Base-by-base conservation (phyloP, 2,797 vertebrate genomes). In the Diplodus sargus region DNA sequence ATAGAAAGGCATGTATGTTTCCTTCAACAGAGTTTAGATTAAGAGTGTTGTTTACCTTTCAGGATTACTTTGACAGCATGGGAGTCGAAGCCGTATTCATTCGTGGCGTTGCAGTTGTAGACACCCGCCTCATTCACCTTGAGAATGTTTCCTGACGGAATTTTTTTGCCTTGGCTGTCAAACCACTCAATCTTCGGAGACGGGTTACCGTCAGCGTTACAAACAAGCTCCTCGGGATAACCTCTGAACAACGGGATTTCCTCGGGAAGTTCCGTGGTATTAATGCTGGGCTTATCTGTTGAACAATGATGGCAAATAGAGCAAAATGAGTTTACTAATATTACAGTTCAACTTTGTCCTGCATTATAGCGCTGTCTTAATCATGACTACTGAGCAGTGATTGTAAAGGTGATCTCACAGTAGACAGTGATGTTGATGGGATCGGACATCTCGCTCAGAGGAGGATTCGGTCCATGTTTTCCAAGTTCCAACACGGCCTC, bases 141-240 rank as follows among this genome's bases (percentile, higher is more conserved):
- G 34, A 95, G 76, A 0, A 0, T 87, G 59, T 57, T 42, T 18
- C 43, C 57, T 11, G 70, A 48, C 12, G 1, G 2, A 0, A 2
- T 7, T 2, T 1, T 5, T 14, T 25, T 67, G 8, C 54, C 2
- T 14, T 62, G 0, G 52, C 16, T 39, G 78, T 28, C 59, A 22
- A 13, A 4, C 95, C 95, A 96, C 23, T 47, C 16, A 74, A 95
- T 92, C 1, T 3, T 7, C 4, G 94, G 93, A 18, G 53, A 5
- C 0, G 95, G 95, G 62, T 90, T 15, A 13, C 95, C 95, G 0
- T 93, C 90, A 0, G 95, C 95, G 59, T 93, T 88, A 84, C 95
- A 96, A 10, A 90, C 51, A 0, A 96, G 91, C 16, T 84, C 78
- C 54, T 79, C 86, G 0, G 74, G 45, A 78, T 95, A 94, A 30